phyloP scores from a whole-genome alignment of 2,113 vertebrate genomes.

The Rhegmatorhina hoffmannsi region DNA sequence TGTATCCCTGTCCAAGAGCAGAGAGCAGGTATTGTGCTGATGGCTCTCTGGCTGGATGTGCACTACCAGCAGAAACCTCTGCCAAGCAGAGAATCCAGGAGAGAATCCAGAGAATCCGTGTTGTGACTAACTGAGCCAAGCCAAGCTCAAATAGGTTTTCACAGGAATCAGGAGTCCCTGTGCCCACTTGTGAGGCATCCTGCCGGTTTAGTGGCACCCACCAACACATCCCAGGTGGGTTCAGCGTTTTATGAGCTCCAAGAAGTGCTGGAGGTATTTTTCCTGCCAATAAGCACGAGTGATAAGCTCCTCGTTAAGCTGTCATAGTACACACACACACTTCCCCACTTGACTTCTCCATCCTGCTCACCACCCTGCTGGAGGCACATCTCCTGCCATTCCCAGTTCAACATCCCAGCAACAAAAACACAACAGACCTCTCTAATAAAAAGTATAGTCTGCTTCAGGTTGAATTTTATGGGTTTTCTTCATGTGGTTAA shows the following conservation, averaged over 20 bases:
- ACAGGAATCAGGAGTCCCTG: not conserved
- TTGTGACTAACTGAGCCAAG: not conserved
- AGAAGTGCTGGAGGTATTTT: not conserved
- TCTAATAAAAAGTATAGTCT: not conserved
- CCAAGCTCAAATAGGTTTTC: accelerated
- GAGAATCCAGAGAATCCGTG: too few relatives aligned
- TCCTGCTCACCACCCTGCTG: not conserved
- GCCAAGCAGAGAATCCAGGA: not conserved
- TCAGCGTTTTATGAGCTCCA: not conserved
- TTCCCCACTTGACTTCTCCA: not conserved
- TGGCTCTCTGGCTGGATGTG: not conserved
- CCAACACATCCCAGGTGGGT: accelerated
- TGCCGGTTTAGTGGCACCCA: not conserved
- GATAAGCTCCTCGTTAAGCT: not conserved
- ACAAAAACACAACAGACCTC: conserved; percentile 24
- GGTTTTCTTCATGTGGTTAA: not conserved
- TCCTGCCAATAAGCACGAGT: not conserved
- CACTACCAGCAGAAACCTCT: not conserved
- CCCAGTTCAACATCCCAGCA: not conserved
- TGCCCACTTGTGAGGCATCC: not conserved
- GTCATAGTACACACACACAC: not conserved
- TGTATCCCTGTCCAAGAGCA: not conserved
- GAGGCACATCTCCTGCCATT: not conserved
- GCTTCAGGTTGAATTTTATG: conserved; percentile 4
- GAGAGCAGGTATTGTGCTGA: not conserved